Evolutionary conservation across 2,113 vertebrate species (phyloP).

Genomic region (Cavia aperea): DNA sequence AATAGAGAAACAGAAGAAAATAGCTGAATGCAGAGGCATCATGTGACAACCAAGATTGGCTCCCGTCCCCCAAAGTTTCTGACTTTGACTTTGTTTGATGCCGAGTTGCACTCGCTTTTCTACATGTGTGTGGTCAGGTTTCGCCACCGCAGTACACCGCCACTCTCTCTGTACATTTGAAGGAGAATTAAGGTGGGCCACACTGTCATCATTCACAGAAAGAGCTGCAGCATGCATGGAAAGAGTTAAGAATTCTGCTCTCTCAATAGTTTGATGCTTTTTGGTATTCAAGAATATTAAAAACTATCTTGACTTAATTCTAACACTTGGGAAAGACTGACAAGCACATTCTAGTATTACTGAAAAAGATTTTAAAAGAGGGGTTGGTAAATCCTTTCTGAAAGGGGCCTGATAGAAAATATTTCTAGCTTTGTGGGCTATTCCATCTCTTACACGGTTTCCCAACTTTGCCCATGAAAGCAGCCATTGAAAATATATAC

Average conservation of each 20-base stretch:
- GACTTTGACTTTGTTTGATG: not conserved
- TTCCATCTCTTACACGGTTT: not conserved
- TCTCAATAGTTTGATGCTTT: constrained; percentile 57
- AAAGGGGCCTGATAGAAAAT: not conserved
- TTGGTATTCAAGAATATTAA: constrained; percentile 37
- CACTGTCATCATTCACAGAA: constrained; percentile 60
- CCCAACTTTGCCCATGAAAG: not conserved
- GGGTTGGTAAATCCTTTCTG: not conserved
- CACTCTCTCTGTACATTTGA: constrained; percentile 58
- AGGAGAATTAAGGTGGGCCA: constrained; percentile 58
- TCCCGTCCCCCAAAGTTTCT: constrained; percentile 29
- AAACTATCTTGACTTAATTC: constrained; percentile 48
- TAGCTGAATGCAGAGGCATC: not conserved
- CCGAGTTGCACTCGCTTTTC: not conserved
- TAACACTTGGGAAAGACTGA: constrained; percentile 12
- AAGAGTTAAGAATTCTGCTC: constrained; percentile 39
- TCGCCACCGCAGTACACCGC: not conserved
- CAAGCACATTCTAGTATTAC: not conserved
- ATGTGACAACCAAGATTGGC: constrained; percentile 17
- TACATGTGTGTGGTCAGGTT: constrained; percentile 39
- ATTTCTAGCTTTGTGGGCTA: not conserved
- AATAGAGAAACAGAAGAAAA: too few relatives aligned
- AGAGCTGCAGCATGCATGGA: constrained; percentile 61
- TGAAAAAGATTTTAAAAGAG: not conserved
- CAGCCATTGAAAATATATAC: fast-evolving